Conservation (phyloP, 2,888 invertebrate species). For the Aspidiotus destructor region DNA sequence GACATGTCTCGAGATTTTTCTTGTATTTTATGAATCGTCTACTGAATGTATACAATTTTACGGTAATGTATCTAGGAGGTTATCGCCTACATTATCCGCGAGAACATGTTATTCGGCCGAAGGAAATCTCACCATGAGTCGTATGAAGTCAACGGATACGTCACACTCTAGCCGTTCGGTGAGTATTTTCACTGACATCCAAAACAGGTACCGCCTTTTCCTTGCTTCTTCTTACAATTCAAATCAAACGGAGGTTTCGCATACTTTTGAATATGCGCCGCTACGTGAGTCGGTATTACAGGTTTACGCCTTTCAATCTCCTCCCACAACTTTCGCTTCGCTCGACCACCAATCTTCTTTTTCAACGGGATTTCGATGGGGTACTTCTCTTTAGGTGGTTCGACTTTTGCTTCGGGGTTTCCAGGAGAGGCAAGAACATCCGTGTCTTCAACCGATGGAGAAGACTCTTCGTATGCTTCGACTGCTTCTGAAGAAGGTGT, state of each 20-base stretch:
- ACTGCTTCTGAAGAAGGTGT: not conserved
- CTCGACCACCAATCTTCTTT: conserved; percentile 18
- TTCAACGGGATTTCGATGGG: conserved; percentile 22
- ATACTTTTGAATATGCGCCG: conserved; percentile 23
- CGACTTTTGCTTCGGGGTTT: not conserved
- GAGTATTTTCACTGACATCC: conserved; percentile 8
- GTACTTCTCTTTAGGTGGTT: conserved; percentile 11
- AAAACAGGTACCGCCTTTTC: conserved; percentile 20
- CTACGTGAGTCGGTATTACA: conserved; percentile 19
- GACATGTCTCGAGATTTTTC: no score
- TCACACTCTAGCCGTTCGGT: not conserved
- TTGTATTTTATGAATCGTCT: no score
- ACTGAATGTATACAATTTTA: no score
- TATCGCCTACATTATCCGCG: conserved; percentile 41
- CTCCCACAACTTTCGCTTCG: conserved; percentile 24
- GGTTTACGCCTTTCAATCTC: conserved; percentile 29
- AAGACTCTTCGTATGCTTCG: not conserved
- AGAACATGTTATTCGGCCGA: conserved; percentile 26
- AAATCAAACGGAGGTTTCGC: conserved; percentile 26
- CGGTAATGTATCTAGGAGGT: not conserved
- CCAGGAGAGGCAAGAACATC: not conserved
- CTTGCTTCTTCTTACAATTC: conserved; percentile 16
- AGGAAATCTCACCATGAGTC: conserved; percentile 4
- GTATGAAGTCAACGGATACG: not conserved
- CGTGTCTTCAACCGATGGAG: not conserved